These are phyloP conservation scores for Gryon sp. DNA, from an alignment of 1,140 invertebrate genomes.

Conservation along the genomic window DNA sequence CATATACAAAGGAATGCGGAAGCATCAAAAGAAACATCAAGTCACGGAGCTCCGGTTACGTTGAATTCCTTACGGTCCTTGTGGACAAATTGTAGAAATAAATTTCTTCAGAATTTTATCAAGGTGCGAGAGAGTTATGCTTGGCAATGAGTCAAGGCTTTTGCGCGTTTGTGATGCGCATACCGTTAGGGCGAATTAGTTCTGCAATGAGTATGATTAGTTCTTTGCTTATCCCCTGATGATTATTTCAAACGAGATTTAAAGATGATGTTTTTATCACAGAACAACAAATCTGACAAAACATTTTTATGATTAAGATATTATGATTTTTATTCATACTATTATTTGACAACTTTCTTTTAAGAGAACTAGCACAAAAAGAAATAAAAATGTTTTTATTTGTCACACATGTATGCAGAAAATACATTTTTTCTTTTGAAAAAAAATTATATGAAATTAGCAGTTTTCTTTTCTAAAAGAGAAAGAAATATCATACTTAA, in stretches of 20 bases:
- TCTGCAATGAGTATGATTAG: constrained; percentile 56
- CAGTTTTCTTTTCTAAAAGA: too few species aligned
- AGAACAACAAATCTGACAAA: constrained; percentile 40
- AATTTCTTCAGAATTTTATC: constrained; percentile 52
- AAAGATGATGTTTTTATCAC: constrained; percentile 52
- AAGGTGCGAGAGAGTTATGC: constrained; percentile 42
- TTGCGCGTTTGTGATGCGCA: constrained; percentile 37
- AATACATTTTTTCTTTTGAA: too few species aligned
- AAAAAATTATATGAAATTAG: too few species aligned
- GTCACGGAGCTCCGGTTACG: constrained; percentile 67
- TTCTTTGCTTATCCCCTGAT: constrained; percentile 39
- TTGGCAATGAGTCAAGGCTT: constrained; percentile 60
- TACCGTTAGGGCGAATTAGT: constrained; percentile 57
- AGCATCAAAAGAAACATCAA: constrained; percentile 51
- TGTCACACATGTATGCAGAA: too few species aligned
- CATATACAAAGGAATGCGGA: constrained; percentile 54
- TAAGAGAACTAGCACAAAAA: too few species aligned
- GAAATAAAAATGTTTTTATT: too few species aligned
- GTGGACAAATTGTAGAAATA: constrained; percentile 67
- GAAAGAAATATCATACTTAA: too few species aligned
- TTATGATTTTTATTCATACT: too few species aligned
- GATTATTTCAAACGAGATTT: constrained; percentile 47
- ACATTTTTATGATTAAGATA: too few species aligned
- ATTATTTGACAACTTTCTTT: too few species aligned
- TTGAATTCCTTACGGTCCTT: constrained; percentile 75